A percentile compares a stretch with the other conserved stretches of the same genome.
These are phyloP conservation scores for Drosophila leontia DNA, from an alignment of 1,140 invertebrate genomes.

Conservation along the genomic window DNA sequence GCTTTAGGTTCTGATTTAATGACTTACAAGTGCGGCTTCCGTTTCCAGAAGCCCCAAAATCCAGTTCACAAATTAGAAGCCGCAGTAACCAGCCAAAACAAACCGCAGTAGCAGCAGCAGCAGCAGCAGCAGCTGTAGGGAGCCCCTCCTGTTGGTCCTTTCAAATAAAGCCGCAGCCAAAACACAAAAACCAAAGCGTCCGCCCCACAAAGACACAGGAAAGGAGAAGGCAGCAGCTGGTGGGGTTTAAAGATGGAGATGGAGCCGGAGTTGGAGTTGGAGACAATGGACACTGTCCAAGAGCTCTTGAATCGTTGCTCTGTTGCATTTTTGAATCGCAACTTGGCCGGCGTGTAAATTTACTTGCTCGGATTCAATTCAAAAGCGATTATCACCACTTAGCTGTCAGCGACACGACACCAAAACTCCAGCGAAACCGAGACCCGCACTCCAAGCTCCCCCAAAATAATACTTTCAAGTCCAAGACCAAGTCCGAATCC, in stretches of 20 bases:
- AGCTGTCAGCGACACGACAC: constrained; percentile 77
- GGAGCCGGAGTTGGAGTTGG: neutral
- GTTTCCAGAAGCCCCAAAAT: constrained; percentile 45
- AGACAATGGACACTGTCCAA: constrained; percentile 40
- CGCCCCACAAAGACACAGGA: constrained; percentile 8
- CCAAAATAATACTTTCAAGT: constrained; percentile 24
- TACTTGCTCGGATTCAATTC: constrained; percentile 77
- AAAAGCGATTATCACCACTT: constrained; percentile 82
- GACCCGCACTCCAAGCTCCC: constrained; percentile 19
- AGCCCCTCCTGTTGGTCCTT: constrained; percentile 4
- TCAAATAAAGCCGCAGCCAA: constrained; percentile 31
- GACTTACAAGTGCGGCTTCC: constrained; percentile 51
- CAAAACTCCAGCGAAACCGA: constrained; percentile 42
- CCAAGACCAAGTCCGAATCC: constrained; percentile 30
- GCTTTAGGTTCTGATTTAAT: constrained; percentile 57
- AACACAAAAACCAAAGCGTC: constrained; percentile 53
- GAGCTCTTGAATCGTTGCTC: constrained; percentile 22
- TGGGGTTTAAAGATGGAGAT: neutral
- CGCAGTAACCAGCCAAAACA: constrained; percentile 58
- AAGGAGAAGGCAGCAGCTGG: neutral
- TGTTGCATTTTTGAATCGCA: constrained; percentile 79
- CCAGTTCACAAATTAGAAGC: constrained; percentile 72
- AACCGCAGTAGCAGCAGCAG: constrained; percentile 36
- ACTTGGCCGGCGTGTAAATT: constrained; percentile 71
- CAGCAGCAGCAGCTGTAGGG: constrained; percentile 15